A percentile compares a stretch with the other conserved stretches of the same genome.
These are phyloP conservation scores for Teleopsis dalmanni DNA, from an alignment of 1,140 invertebrate species.

Conservation along the genomic window DNA sequence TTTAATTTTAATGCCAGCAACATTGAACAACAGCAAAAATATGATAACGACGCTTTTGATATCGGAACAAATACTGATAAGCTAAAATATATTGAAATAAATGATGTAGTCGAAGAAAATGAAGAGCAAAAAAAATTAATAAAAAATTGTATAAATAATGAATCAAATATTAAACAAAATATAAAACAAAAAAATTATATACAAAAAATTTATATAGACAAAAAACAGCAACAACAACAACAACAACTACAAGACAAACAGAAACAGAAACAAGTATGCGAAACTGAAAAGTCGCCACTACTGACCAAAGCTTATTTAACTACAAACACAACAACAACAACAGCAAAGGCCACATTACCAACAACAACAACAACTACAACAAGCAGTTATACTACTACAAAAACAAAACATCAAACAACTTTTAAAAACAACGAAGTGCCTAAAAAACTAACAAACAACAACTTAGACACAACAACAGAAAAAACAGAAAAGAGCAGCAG, in stretches of 20 bases:
- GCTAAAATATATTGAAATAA: neutral
- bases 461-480: too few species aligned
- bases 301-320: neutral
- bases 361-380: neutral
- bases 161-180: neutral
- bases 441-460: too few species aligned
- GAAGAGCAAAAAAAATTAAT: neutral
- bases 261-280: neutral
- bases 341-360: neutral
- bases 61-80: neutral
- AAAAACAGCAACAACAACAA: conserved; percentile 5
- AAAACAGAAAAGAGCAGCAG: too few species aligned
- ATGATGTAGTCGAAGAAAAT: neutral
- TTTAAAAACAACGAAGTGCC: too few species aligned
- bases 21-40: neutral
- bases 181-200: too few species aligned
- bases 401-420: too few species aligned
- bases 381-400: neutral
- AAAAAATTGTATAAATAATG: neutral
- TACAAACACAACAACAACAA: neutral
- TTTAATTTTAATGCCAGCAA: neutral
- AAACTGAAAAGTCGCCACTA: too few species aligned
- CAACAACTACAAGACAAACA: conserved; percentile 1
- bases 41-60: neutral
- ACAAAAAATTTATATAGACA: neutral